Base-by-base conservation (phyloP, 2,113 vertebrate species). In the Sander lucioperca region DNA sequence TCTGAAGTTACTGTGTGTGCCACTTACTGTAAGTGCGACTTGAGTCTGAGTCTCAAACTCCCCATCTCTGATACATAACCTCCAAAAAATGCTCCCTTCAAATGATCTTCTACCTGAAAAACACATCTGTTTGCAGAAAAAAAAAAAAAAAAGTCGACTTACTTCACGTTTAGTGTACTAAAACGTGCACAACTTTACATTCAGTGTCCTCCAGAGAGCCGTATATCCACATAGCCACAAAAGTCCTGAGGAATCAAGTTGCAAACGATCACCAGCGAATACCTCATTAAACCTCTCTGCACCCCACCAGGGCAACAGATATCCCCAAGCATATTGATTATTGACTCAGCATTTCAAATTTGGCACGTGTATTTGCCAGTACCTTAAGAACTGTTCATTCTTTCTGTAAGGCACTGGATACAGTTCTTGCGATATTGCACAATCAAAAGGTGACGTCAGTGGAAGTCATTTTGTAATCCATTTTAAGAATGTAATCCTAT, bases 311-410 rank as follows among this genome's bases (percentile, higher is more conserved):
- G 6, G 9, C 1, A 36, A 56, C 25, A 70, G 11, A 36, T 25
- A 18, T 12, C 43, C 33, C 36, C 33, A 6, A 59, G 54, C 39
- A 36, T 8, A 21, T 33, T 25, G 27, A 36, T 30, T 57, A n/a
- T 15, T n/a, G 0, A 19, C 19, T 48, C 18, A 39, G 2, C 21
- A 16, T 43, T 59, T 21, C 10, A 25, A 12, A 77, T 77, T 62
- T 56, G 33, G 25, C 50, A 62, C 5, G 9, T 1, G 11, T 27
- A 69, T 6, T 1, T 48, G 4, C 12, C 39, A 16, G 25, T n/a
- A 57, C 57, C 27, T 61, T 16, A 57, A 56, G 11, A 10, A 43
- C n/a, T n/a, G 19, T 21, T 63, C 73, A 79, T 84, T 80, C 77
- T 25, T 14, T 58, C 36, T 27, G 25, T 39, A 57, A 76, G 45